Evolutionary conservation across 2,113 vertebrate species (phyloP), one percentile per base, ranked within the genome.

Genomic region (Leptosomus discolor): DNA sequence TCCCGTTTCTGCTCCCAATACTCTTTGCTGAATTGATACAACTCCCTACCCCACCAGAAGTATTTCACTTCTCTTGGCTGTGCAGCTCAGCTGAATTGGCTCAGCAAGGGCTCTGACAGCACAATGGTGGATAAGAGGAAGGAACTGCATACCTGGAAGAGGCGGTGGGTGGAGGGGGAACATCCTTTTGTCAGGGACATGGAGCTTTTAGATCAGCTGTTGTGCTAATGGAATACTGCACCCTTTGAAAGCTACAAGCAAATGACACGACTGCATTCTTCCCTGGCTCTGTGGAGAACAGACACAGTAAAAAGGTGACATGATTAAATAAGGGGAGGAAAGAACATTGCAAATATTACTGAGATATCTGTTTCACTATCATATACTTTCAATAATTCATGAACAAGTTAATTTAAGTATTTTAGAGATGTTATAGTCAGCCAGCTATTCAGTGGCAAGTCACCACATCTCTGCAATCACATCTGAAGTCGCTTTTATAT

Each of bases 401-500:
- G 48, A 90, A 68, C 37, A 94, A 79, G 78, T 74, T 77, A 71
- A 85, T 57, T 82, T 75, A 75, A 85, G 78, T 76, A 70, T 88
- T 94, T 90, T 39, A 74, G 65, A 63, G 65, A 32, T n/a, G 19
- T 67, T 68, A 54, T 76, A 94, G 85, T 94, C 82, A 91, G 75
- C 26, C 70, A 85, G 3, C 61, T 96, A 54, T 68, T 90, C 91
- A 96, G 65, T 18, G 16, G 34, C 65, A 85, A 85, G 61, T 70
- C 65, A 67, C 60, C 90, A 69, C 19, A 80, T 34, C 68, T 69
- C 73, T 92, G 81, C 50, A 88, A 67, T 77, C 74, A 76, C 39
- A 67, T 77, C 48, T 75, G 16, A 95, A 79, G 57, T 24, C 79
- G 65, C 61, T 92, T 82, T 91, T 88, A 92, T 90, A 82, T 96